Base-by-base conservation (phyloP, 2,797 vertebrate species). In the Apogon hyalosoma region DNA sequence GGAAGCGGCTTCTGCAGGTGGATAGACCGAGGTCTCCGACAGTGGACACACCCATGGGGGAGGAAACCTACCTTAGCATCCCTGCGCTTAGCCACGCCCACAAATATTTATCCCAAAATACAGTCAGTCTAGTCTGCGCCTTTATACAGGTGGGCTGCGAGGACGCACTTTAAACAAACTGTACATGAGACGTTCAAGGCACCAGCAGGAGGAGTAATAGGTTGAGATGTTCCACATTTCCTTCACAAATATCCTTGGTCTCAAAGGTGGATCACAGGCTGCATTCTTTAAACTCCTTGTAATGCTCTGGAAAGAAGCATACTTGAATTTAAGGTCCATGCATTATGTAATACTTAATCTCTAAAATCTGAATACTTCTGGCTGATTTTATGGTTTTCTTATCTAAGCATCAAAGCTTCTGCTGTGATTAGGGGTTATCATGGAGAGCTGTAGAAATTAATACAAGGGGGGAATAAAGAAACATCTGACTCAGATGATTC, bases 21-120 rank as follows among this genome's bases (percentile, higher is more conserved):
- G 94, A 94, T 84, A 88, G 77, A 75, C 84, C 43, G 87, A 87
- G 70, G 77, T 82, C 80, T 80, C 77, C 58, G 64, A 51, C 76
- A 9, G 55, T 84, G 77, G 87, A 91, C 92, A 93, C 93, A 93
- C 91, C 90, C 89, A 87, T 75, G 84, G 83, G 90, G 94, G 93
- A 90, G 92, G 92, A 88, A 87, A 84, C 81, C 79, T 88, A 93
- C 93, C 94, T 94, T 90, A 42, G 77, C 80, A 69, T 83, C 83
- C 70, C 43, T 36, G 53, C 28, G 64, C 65, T 19, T 36, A 19
- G 58, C 45, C 68, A 80, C 78, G 69, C 72, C 87, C 73, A 46
- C 28, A 73, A 71, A 67, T 65, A 8, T 49, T 58, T 19, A 28
- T 6, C n/a, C n/a, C 14, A 36, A 54, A 55, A 57, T 42, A 49